These are phyloP conservation scores for Caradrina kadenii DNA, from an alignment of 2,888 invertebrate species.

Conservation along the genomic window DNA sequence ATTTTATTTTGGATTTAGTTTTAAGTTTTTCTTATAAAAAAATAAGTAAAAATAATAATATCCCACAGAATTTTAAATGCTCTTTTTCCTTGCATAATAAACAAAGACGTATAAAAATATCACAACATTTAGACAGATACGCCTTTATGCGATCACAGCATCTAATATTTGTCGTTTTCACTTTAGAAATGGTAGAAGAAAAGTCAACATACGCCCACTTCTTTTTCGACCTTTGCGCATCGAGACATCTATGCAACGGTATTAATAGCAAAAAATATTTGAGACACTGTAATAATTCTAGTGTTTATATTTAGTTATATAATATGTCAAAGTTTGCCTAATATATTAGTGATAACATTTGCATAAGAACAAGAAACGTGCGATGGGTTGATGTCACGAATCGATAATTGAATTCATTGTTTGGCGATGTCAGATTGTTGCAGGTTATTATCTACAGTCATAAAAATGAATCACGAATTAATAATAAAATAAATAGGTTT, in stretches of 20 bases:
- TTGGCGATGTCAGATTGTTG: constrained; percentile 21
- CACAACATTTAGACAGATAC: neutral
- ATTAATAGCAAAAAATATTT: constrained; percentile 7
- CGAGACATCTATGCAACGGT: neutral
- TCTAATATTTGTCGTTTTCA: constrained; percentile 17
- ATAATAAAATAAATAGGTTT: no score
- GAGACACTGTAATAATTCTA: constrained; percentile 1
- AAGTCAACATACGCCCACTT: constrained; percentile 6
- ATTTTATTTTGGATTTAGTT: no score
- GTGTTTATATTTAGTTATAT: constrained; percentile 53
- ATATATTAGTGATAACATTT: constrained; percentile 61
- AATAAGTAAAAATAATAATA: no score
- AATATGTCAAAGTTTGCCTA: constrained; percentile 72
- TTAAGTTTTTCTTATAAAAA: no score
- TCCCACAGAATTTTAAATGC: no score
- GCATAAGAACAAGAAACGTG: constrained; percentile 61
- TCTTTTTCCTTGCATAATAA: neutral
- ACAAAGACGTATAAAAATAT: neutral
- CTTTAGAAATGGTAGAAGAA: constrained; percentile 5
- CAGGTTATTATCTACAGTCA: constrained; percentile 3
- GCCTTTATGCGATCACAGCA: neutral
- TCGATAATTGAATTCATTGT: constrained; percentile 44
- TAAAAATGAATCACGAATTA: no score
- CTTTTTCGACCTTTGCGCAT: neutral
- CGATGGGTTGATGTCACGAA: constrained; percentile 37